Evolutionary conservation across 2,113 vertebrate species (phyloP).

Genomic region (Macaca nemestrina): DNA sequence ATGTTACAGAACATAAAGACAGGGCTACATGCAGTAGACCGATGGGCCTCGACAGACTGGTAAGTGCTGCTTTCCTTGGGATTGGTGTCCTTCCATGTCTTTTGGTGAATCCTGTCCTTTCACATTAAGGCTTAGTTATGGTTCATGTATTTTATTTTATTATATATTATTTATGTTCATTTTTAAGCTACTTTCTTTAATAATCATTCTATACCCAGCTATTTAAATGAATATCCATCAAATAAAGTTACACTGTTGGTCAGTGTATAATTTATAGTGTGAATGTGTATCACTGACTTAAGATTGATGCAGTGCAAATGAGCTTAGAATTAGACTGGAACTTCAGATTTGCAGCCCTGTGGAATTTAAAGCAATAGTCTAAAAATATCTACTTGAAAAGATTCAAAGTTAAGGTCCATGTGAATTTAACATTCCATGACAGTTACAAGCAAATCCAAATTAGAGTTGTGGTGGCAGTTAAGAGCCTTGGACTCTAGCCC

Average conservation of each 20-base stretch:
- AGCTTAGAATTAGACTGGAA: background rate
- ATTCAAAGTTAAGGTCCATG: background rate
- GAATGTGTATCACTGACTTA: background rate
- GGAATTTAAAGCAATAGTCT: background rate
- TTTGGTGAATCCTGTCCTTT: background rate
- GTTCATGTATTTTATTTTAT: background rate
- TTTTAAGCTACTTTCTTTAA: conserved; percentile 15
- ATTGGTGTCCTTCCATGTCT: background rate
- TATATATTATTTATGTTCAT: background rate
- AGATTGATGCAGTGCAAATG: background rate
- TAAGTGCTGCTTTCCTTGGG: conserved; percentile 76
- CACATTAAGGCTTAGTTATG: background rate
- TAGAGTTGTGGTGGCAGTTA: background rate
- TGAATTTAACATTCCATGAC: background rate
- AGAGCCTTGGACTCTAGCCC: background rate
- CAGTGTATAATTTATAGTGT: background rate
- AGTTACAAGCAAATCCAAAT: background rate
- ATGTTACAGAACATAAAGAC: conserved; percentile 90
- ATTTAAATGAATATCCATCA: background rate
- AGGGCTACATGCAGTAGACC: conserved; percentile 91
- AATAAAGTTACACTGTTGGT: background rate
- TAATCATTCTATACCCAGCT: background rate
- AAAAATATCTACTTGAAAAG: conserved; percentile 11
- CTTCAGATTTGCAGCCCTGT: background rate
- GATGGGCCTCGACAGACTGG: conserved; percentile 96